Base-by-base conservation (phyloP, 2,797 vertebrate species). In the Etheostoma nigrum region DNA sequence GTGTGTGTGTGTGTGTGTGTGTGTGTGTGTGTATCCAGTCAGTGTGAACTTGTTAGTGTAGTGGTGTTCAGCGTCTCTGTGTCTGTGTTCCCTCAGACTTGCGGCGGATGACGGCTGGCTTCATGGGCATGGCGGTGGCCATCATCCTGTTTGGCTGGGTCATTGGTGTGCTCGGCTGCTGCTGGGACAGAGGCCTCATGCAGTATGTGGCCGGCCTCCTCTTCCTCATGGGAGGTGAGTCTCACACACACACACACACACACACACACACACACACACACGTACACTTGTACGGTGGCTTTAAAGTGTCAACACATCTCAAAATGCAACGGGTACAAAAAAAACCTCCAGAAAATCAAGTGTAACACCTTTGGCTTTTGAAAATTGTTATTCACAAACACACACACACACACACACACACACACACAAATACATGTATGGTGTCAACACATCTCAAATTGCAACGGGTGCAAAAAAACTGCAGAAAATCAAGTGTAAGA, bases 71-170 rank as follows among this genome's bases (percentile, higher is more conserved):
- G 33, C 30, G 14, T 59, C 36, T 60, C 51, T 60, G 0, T 14
- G 14, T 3, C 3, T 63, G 25, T 92, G 16, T 88, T 16, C 81
- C 23, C 45, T 47, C 93, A 99, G 98, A 99, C 90, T 91, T 99
- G 90, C 96, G 98, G 87, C 94, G 98, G 87, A 99, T 99, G 98
- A 99, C 98, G 0, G 98, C 98, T 1, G 98, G 98, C 52, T 99
- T 99, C 93, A 99, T 99, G 97, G 98, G 98, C 87, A 99, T 99
- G 98, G 98, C 98, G 0, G 97, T 99, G 81, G 98, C 98, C 88
- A 99, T 99, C 93, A 99, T 99, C 90, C 96, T 99, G 76, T 99
- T 99, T 0, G 98, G 98, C 23, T 99, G 98, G 98, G 94, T 98
- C 88, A 96, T 99, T 0, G 98, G 98, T 0, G 96, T 99, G 87